phyloP scores from a whole-genome alignment of 1,140 invertebrate species.

The Dinoponera quadriceps region DNA sequence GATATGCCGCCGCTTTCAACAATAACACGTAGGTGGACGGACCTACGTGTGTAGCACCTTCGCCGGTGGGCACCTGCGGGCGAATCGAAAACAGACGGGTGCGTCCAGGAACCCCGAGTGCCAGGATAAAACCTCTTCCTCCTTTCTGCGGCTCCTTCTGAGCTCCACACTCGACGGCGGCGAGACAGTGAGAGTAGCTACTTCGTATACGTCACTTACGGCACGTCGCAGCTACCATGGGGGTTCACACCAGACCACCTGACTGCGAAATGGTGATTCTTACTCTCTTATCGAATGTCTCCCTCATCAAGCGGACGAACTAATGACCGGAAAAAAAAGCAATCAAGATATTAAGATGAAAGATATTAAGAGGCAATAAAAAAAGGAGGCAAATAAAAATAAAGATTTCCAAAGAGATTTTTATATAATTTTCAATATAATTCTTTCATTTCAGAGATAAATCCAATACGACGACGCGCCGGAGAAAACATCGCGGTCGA shows the following conservation, averaged over 20 bases:
- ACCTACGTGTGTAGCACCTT: not conserved
- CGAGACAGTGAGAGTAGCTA: constrained; percentile 27
- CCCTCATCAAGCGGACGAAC: too few species aligned
- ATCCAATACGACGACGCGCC: not conserved
- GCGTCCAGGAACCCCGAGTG: not conserved
- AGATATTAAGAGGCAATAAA: too few species aligned
- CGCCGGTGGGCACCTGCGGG: not conserved
- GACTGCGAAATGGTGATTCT: too few species aligned
- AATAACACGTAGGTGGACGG: constrained; percentile 20
- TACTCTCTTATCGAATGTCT: too few species aligned
- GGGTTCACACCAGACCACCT: not conserved
- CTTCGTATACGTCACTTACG: not conserved
- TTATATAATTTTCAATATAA: too few species aligned
- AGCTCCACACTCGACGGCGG: not conserved
- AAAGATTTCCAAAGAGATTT: too few species aligned
- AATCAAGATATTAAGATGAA: too few species aligned
- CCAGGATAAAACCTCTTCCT: constrained; percentile 24
- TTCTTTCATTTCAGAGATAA: not conserved
- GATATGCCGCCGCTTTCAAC: not conserved
- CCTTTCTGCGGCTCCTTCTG: constrained; percentile 1
- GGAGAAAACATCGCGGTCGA: constrained; percentile 7
- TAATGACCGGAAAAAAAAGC: too few species aligned
- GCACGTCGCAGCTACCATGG: not conserved
- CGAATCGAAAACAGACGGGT: constrained; percentile 9
- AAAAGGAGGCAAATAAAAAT: too few species aligned